A percentile compares a stretch with the other conserved stretches of the same genome.
Conservation (phyloP, 1,140 invertebrate species). For the Capitella teleta region DNA sequence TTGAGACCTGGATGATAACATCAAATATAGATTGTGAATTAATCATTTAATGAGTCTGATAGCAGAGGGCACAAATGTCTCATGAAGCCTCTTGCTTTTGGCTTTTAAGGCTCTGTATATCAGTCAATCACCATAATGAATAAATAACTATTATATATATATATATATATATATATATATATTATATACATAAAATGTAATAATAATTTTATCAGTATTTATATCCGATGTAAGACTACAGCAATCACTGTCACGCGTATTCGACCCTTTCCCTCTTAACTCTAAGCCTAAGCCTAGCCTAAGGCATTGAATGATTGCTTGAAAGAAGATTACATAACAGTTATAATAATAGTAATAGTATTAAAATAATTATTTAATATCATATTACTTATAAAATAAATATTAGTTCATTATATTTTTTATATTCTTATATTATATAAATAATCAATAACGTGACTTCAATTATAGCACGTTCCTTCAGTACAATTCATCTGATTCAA, state of each 20-base stretch:
- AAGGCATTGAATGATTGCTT: too few relatives aligned
- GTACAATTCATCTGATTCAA: neutral
- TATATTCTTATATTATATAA: neutral
- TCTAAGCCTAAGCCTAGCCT: neutral
- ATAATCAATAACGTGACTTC: neutral
- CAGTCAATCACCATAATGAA: neutral
- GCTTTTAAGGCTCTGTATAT: neutral
- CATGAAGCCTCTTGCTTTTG: too few relatives aligned
- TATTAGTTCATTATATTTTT: neutral
- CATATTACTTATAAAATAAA: neutral
- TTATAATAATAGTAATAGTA: neutral
- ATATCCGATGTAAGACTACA: neutral
- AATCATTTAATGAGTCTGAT: neutral
- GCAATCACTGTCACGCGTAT: neutral
- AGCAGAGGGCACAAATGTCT: too few relatives aligned
- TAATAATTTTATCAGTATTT: neutral
- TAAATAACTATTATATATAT: neutral
- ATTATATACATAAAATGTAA: neutral
- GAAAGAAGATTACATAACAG: neutral
- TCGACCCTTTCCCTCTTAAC: neutral
- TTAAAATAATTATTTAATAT: neutral
- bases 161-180: conserved; percentile 1
- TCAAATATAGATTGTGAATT: neutral
- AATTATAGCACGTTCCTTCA: neutral
- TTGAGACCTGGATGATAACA: neutral